Evolutionary conservation across 2,888 invertebrate species (phyloP).

Genomic region (Ctena decussata): DNA sequence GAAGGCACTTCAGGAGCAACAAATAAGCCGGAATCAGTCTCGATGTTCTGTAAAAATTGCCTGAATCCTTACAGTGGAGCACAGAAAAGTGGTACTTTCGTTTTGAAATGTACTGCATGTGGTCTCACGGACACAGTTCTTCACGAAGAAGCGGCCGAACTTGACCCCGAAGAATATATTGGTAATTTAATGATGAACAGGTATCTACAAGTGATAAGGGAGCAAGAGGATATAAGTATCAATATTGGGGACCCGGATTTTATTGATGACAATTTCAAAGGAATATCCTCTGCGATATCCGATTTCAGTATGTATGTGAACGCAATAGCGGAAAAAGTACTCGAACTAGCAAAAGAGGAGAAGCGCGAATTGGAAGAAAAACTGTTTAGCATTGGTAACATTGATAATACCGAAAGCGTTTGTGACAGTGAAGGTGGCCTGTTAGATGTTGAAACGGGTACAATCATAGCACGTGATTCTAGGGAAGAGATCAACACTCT

Average conservation of each 20-base stretch:
- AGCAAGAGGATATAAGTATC: constrained; percentile 51
- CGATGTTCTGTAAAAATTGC: constrained; percentile 66
- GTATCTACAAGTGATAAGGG: constrained; percentile 64
- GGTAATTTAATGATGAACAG: constrained; percentile 67
- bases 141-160: constrained; percentile 41
- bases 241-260: constrained; percentile 61
- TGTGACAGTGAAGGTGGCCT: neutral
- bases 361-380: neutral
- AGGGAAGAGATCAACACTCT: neutral
- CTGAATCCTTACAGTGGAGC: constrained; percentile 64
- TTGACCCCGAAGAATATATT: constrained; percentile 54
- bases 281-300: constrained; percentile 23
- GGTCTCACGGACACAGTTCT: constrained; percentile 57
- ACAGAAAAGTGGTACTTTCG: constrained; percentile 45
- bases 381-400: neutral
- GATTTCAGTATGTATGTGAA: constrained; percentile 54
- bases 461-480: neutral
- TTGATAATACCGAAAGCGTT: neutral
- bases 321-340: constrained; percentile 29
- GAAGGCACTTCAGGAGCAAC: neutral
- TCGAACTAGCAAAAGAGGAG: constrained; percentile 20
- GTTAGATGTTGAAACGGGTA: neutral
- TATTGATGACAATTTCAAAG: constrained; percentile 60
- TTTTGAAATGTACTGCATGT: constrained; percentile 63
- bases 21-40: constrained; percentile 37